phyloP scores from a whole-genome alignment of 2,113 vertebrate genomes.

The Columba janthina region DNA sequence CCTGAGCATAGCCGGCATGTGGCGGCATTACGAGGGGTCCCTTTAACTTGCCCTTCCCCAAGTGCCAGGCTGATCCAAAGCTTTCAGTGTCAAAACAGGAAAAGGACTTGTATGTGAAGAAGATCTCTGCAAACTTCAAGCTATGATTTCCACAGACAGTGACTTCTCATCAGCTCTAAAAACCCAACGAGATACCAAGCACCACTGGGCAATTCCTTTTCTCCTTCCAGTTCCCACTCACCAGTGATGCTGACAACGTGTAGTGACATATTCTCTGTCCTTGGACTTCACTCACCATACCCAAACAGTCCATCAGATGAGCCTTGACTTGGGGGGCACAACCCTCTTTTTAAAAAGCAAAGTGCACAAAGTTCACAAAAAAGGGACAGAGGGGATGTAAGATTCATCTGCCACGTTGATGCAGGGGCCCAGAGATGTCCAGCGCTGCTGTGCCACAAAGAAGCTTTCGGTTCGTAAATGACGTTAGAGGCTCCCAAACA shows the following conservation, averaged over 20 bases:
- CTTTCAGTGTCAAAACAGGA: not conserved
- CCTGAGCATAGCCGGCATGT: rapidly evolving
- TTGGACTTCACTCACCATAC: not conserved
- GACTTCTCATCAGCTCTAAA: not conserved
- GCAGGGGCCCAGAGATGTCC: not conserved
- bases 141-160: not conserved
- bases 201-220: not conserved
- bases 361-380: not conserved
- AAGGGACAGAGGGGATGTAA: not conserved
- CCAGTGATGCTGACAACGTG: not conserved
- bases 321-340: not conserved
- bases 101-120: not conserved
- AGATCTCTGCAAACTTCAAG: not conserved
- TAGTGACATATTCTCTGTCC: not conserved
- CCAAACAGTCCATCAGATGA: not conserved
- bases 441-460: not conserved
- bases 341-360: not conserved
- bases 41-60: not conserved
- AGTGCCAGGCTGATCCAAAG: not conserved
- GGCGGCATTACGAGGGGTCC: not conserved
- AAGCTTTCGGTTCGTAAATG: not conserved
- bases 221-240: not conserved
- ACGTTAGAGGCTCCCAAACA: not conserved
- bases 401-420: not conserved
- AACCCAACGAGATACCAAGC: not conserved